Evolutionary conservation across 2,888 invertebrate genomes (phyloP).

Genomic region (Agonopterix alstromeriana): DNA sequence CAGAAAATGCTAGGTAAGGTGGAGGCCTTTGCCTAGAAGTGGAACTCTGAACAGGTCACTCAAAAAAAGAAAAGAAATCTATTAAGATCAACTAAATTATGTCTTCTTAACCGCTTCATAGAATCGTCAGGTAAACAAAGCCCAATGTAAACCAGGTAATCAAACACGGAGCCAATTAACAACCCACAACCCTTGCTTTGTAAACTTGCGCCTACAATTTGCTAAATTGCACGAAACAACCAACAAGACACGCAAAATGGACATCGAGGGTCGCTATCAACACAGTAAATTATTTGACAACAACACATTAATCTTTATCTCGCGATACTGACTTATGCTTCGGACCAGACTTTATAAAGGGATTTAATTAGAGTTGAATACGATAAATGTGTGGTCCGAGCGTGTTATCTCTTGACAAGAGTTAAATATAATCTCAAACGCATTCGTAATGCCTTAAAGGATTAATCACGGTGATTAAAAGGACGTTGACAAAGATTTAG

Average conservation of each 20-base stretch:
- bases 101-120: no score
- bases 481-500: conserved; percentile 32
- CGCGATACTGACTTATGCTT: conserved; percentile 33
- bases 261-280: conserved; percentile 30
- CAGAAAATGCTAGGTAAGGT: no score
- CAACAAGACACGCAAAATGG: conserved; percentile 22
- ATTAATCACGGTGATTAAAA: conserved; percentile 39
- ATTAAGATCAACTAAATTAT: no score
- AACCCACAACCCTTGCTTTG: conserved; percentile 3
- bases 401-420: conserved; percentile 50
- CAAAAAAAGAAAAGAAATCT: no score
- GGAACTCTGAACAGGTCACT: no score
- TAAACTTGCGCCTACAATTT: conserved; percentile 9
- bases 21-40: no score
- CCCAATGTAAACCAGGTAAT: neutral
- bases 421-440: conserved; percentile 46
- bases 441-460: conserved; percentile 46
- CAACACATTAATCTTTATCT: conserved; percentile 65
- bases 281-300: conserved; percentile 68
- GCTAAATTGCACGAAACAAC: conserved; percentile 13
- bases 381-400: conserved; percentile 64
- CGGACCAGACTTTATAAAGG: conserved; percentile 33
- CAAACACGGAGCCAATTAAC: conserved; percentile 1
- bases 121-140: no score
- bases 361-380: conserved; percentile 47